Base-by-base conservation (phyloP, 30 jellyfish, hydroid and myxozoan genomes). In the Cassiopea andromeda region DNA sequence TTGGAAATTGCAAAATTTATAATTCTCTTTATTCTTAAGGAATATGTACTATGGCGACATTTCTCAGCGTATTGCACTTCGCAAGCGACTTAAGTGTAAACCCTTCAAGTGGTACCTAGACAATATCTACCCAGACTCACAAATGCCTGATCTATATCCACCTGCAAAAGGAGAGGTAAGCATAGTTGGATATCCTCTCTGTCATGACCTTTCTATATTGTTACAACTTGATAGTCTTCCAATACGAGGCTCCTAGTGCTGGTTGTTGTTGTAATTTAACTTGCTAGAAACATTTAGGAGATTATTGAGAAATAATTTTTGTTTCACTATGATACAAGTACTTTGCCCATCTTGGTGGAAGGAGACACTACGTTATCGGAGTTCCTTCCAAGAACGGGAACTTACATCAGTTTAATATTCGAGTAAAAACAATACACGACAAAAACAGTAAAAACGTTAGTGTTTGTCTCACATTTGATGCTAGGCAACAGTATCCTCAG, bases 161-260 rank as follows among this genome's bases (percentile, higher is more conserved):
- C 99, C 99, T 16, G 99, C 98, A 12, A 95, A 87, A 60, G 99
- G 99, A 87, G 97, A 91, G 98, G 99, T 91, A 58, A 72, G 87
- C 46, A 4, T 54, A 10, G 64, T 10, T 54, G 64, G 64, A 54
- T 54, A 3, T 54, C 10, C 12, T 54, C 12, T 10, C 10, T 54
- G 64, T 10, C 64, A 10, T 54, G 12, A 54, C 12, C 10, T 54
- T 54, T 54, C 12, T 54, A 54, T 10, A 54, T 54, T 54, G 7
- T 54, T 6, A 6, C 7, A 10, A 10, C 64, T 10, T 54, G 64
- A 54, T 27, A 27, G 38, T 27, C 38, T 27, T 27, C 38, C 38
- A 27, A 27, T 27, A 27, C 38, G 38, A 27, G 38, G 38, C 38
- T 27, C 38, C 38, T 27, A 27, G 38, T 27, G 38, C 38, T 27